These are phyloP conservation scores for Apamea anceps DNA, from an alignment of 2,888 invertebrate species.

Conservation along the genomic window DNA sequence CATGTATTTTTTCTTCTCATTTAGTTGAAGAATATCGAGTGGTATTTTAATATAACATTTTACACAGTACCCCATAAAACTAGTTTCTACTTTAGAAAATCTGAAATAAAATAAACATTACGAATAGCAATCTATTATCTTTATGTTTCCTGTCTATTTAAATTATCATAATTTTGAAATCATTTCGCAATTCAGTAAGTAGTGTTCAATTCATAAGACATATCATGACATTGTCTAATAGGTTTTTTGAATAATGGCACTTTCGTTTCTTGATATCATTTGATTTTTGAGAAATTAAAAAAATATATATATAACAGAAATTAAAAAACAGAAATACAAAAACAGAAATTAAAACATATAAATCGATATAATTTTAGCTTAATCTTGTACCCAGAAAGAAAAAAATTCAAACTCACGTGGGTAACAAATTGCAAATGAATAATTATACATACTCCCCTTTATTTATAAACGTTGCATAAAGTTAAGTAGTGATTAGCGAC, in stretches of 20 bases:
- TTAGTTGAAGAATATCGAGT: too few species aligned
- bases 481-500: too few species aligned
- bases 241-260: background rate
- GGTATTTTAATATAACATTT: too few species aligned
- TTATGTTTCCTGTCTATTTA: background rate
- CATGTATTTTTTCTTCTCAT: too few species aligned
- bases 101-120: background rate
- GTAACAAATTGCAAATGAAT: background rate
- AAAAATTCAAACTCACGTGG: background rate
- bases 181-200: background rate
- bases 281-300: background rate
- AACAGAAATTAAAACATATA: too few species aligned
- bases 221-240: background rate
- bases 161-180: conserved; percentile 7
- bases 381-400: background rate
- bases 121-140: background rate
- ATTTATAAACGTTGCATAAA: background rate
- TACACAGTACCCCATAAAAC: too few species aligned
- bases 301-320: background rate
- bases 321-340: too few species aligned
- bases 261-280: background rate
- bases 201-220: background rate
- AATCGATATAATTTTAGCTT: too few species aligned
- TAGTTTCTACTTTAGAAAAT: too few species aligned
- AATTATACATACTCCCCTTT: background rate